phyloP scores from a whole-genome alignment of 2,888 invertebrate species.

The Scaptomyza caliginosa region DNA sequence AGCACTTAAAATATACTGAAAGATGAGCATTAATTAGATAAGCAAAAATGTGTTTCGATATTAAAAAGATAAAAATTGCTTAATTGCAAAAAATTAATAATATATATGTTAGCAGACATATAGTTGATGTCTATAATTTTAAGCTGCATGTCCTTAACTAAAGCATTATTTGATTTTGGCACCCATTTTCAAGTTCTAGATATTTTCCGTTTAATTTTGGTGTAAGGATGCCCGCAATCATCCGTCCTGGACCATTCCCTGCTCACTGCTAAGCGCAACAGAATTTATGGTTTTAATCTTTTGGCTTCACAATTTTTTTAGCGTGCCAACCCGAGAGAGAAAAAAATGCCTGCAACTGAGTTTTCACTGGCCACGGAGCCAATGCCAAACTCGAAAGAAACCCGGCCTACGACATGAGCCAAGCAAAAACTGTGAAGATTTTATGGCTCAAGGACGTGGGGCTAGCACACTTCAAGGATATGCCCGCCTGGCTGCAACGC shows the following conservation, averaged over 20 bases:
- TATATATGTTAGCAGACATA: too few relatives aligned
- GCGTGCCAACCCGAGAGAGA: constrained; percentile 31
- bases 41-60: neutral
- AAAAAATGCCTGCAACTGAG: constrained; percentile 50
- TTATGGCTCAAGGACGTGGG: constrained; percentile 75
- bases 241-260: constrained; percentile 12
- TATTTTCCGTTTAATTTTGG: constrained; percentile 32
- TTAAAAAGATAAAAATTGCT: too few relatives aligned
- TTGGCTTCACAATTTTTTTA: constrained; percentile 62
- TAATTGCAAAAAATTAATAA: too few relatives aligned
- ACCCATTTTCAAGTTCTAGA: constrained; percentile 13
- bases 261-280: constrained; percentile 47
- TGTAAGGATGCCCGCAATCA: neutral
- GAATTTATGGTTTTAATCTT: constrained; percentile 80
- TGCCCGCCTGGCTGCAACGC: constrained; percentile 28
- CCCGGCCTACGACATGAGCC: constrained; percentile 45
- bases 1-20: neutral
- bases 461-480: constrained; percentile 56
- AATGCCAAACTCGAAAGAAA: constrained; percentile 42
- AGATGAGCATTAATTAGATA: neutral
- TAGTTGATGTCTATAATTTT: too few relatives aligned
- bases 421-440: constrained; percentile 49
- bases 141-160: constrained; percentile 7
- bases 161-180: constrained; percentile 34
- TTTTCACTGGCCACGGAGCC: constrained; percentile 13